Conservation (phyloP, 2,888 invertebrate species). For the Boloria selene region DNA sequence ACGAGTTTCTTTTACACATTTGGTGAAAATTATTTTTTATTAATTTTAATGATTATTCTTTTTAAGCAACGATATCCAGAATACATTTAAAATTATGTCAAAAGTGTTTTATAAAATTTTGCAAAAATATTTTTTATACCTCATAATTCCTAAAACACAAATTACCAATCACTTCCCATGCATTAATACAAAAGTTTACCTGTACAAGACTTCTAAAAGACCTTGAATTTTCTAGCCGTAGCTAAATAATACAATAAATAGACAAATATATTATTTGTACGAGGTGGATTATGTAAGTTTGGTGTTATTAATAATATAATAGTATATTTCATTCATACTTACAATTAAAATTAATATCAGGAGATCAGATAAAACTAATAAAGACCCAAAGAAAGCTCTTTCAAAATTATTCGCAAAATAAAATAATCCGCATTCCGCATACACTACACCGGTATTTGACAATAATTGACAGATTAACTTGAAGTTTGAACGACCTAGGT, state of each 20-base stretch:
- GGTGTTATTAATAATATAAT: conserved; percentile 7
- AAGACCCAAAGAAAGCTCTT: not conserved
- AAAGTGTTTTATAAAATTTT: too few species aligned
- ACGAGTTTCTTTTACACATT: too few species aligned
- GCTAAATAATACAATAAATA: conserved; percentile 6
- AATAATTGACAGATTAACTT: not conserved
- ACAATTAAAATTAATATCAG: conserved; percentile 1
- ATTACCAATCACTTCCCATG: too few species aligned
- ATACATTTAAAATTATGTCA: too few species aligned
- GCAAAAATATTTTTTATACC: too few species aligned
- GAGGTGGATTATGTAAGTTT: conserved; percentile 44
- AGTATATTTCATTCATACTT: not conserved
- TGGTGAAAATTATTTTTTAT: too few species aligned
- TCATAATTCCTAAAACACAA: too few species aligned
- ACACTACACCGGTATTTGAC: conserved; percentile 8
- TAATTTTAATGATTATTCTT: too few species aligned
- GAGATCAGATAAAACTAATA: not conserved
- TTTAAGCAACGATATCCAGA: too few species aligned
- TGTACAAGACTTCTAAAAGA: not conserved
- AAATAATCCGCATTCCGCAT: conserved; percentile 15
- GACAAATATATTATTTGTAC: conserved; percentile 9
- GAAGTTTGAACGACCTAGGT: too few species aligned
- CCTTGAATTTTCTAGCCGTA: conserved; percentile 45
- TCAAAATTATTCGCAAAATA: not conserved
- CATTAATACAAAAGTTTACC: too few species aligned